Evolutionary conservation across 2,113 vertebrate genomes (phyloP).

Genomic region (Piaya cayana): DNA sequence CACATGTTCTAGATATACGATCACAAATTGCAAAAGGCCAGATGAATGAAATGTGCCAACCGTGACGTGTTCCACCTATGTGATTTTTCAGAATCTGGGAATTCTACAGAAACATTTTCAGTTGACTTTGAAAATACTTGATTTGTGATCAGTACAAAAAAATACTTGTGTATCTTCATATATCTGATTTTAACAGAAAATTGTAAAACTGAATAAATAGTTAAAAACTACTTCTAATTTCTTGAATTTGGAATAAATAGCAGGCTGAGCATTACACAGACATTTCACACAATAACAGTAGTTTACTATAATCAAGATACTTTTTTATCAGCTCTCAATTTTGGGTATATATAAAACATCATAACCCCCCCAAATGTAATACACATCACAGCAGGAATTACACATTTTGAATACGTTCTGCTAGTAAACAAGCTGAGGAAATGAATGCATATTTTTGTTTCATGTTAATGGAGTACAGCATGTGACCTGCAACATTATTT

Average conservation of each 20-base stretch:
- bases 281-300: not conserved
- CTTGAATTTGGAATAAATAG: not conserved
- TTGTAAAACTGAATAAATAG: not conserved
- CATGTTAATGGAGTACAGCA: not conserved
- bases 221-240: not conserved
- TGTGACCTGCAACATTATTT: not conserved
- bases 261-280: not conserved
- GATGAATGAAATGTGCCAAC: not conserved
- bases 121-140: not conserved
- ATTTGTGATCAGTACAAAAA: not conserved
- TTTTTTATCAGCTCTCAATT: not conserved
- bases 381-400: not conserved
- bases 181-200: not conserved
- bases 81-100: not conserved
- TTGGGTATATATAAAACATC: not conserved
- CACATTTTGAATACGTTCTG: not conserved
- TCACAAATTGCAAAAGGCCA: not conserved
- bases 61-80: fast-evolving
- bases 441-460: not conserved
- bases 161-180: not conserved
- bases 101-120: not conserved
- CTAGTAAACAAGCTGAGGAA: not conserved
- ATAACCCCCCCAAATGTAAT: not conserved
- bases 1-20: not conserved
- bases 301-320: not conserved